Conservation (phyloP, 2,797 vertebrate genomes). For the Eleutherodactylus coqui region DNA sequence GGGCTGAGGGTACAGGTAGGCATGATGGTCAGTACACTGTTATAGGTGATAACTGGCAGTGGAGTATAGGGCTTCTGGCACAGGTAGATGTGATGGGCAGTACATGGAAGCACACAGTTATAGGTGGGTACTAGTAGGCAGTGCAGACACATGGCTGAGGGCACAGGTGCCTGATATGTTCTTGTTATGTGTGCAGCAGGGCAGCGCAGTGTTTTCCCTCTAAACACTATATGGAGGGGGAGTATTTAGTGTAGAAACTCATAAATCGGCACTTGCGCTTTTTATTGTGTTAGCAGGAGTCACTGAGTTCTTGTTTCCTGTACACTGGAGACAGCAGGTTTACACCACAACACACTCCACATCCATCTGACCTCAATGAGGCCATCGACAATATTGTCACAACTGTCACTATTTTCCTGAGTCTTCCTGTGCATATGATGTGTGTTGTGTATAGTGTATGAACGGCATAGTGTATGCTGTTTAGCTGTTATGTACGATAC, state of each 20-base stretch:
- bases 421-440: neutral
- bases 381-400: neutral
- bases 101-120: neutral
- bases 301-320: conserved; percentile 50
- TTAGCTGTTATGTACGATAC: neutral
- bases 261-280: conserved; percentile 51
- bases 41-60: neutral
- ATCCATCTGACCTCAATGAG: conserved; percentile 12
- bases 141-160: neutral
- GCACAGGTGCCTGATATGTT: neutral
- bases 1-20: neutral
- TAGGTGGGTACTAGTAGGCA: neutral
- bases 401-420: neutral
- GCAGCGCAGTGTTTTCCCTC: conserved; percentile 43
- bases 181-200: conserved; percentile 23
- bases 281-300: conserved; percentile 52
- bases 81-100: neutral
- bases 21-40: neutral
- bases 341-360: conserved; percentile 46
- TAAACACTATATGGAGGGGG: conserved; percentile 39
- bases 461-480: neutral
- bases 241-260: conserved; percentile 53
- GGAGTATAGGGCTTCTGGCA: too few species aligned
- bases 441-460: neutral
- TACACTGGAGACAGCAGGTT: conserved; percentile 33